phyloP scores from a whole-genome alignment of 2,113 vertebrate species.

The Deroptyus accipitrinus region DNA sequence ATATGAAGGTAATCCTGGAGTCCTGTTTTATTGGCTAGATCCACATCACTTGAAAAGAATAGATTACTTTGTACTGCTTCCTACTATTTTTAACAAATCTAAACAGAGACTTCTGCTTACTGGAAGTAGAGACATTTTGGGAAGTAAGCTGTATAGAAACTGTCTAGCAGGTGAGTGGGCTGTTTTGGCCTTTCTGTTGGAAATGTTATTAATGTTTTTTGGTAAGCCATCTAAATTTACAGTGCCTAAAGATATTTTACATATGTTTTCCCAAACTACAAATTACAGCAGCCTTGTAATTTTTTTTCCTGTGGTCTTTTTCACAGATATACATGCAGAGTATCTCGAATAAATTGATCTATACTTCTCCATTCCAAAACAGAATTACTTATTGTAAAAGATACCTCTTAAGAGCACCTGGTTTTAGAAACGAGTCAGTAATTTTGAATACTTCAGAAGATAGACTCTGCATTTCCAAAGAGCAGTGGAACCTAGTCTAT shows the following conservation, averaged over 20 bases:
- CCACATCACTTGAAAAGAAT: not conserved
- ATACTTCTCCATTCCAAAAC: not conserved
- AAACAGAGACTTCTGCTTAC: not conserved
- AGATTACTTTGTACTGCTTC: not conserved
- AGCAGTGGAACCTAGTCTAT: not conserved
- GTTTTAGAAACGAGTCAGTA: conserved; percentile 3
- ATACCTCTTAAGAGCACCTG: not conserved
- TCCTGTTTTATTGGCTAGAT: not conserved
- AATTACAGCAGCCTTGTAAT: not conserved
- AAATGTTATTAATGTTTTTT: not conserved
- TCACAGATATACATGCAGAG: not conserved
- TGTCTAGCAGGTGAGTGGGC: not conserved
- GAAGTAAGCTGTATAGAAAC: not conserved
- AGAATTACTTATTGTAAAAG: conserved; percentile 13
- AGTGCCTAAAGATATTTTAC: not conserved
- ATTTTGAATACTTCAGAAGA: not conserved
- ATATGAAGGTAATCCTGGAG: not conserved
- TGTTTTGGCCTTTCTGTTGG: not conserved
- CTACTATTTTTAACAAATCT: not conserved
- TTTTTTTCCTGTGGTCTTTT: not conserved
- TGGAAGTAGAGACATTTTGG: not conserved
- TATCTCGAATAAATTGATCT: conserved; percentile 35
- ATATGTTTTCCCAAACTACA: not conserved
- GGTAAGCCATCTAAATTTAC: conserved; percentile 1
- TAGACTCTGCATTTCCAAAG: not conserved